These are phyloP conservation scores for Drosophila ogumai DNA, from an alignment of 1,140 invertebrate species.

Conservation along the genomic window DNA sequence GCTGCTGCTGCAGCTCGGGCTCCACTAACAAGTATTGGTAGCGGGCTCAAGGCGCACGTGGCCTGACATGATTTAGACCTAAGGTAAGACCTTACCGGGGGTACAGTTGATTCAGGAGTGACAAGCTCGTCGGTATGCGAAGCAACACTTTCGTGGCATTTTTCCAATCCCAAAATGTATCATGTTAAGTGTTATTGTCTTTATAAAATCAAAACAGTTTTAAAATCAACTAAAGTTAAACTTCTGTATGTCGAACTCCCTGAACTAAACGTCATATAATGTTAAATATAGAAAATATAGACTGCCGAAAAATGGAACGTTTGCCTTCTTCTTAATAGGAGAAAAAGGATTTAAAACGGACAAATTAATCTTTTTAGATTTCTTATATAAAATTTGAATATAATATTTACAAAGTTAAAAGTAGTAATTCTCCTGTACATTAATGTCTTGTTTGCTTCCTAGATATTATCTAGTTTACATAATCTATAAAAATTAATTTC, in stretches of 20 bases:
- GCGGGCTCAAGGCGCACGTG: slow-evolving; percentile 39
- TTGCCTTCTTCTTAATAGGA: slow-evolving; percentile 1
- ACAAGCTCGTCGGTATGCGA: neutral
- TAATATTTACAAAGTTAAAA: neutral
- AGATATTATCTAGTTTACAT: neutral
- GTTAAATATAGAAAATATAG: neutral
- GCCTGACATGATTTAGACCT: slow-evolving; percentile 66
- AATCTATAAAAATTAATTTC: neutral
- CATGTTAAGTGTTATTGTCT: slow-evolving; percentile 1
- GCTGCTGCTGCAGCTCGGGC: slow-evolving; percentile 62
- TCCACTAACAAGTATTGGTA: slow-evolving; percentile 67
- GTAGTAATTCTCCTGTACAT: neutral
- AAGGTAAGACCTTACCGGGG: slow-evolving; percentile 57
- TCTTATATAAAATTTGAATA: neutral
- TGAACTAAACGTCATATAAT: no score
- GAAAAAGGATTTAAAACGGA: slow-evolving; percentile 5
- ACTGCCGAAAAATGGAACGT: neutral
- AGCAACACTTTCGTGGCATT: neutral
- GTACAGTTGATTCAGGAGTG: slow-evolving; percentile 11
- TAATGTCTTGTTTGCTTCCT: neutral
- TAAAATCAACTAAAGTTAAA: neutral
- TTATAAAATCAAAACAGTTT: neutral
- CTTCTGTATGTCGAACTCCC: no score
- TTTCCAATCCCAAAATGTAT: neutral
- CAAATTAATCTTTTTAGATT: neutral